Evolutionary conservation across 2,797 vertebrate genomes (phyloP).

Genomic region (Micropoecilia bifurca): DNA sequence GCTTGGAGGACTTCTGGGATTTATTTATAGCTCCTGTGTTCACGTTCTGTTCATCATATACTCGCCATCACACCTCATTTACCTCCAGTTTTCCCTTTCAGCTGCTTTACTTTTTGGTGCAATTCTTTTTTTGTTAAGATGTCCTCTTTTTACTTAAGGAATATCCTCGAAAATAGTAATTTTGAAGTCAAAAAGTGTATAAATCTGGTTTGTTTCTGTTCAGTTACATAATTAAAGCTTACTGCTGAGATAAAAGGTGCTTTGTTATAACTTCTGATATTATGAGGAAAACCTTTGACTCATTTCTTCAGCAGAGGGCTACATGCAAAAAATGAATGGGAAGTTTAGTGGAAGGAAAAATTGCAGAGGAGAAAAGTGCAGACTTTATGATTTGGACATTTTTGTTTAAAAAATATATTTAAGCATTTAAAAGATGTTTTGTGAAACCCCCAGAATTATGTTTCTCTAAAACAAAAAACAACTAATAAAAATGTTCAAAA

Average conservation of each 20-base stretch:
- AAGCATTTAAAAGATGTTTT: no score
- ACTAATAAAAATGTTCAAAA: no score
- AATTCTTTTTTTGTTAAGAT: not conserved
- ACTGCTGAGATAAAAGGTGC: not conserved
- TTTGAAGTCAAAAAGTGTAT: not conserved
- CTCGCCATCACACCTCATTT: conserved; percentile 20
- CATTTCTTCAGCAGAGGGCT: not conserved
- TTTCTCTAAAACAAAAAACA: no score
- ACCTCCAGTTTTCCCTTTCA: not conserved
- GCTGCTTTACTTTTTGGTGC: not conserved
- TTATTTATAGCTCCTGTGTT: conserved; percentile 57
- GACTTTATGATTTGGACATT: not conserved
- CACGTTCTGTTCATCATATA: conserved; percentile 17
- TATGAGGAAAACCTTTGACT: not conserved
- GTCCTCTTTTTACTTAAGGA: not conserved
- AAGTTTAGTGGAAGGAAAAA: not conserved
- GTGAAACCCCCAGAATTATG: no score
- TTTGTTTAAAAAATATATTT: no score
- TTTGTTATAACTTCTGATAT: not conserved
- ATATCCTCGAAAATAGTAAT: not conserved
- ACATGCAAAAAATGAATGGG: not conserved
- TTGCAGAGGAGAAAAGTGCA: not conserved
- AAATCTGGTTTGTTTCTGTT: not conserved
- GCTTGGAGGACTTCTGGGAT: conserved; percentile 39
- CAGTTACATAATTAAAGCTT: not conserved